A percentile compares a stretch with the other conserved stretches of the same genome.
These are phyloP conservation scores for Brachionus calyciflorus DNA, from an alignment of 1,140 invertebrate genomes.

Conservation along the genomic window DNA sequence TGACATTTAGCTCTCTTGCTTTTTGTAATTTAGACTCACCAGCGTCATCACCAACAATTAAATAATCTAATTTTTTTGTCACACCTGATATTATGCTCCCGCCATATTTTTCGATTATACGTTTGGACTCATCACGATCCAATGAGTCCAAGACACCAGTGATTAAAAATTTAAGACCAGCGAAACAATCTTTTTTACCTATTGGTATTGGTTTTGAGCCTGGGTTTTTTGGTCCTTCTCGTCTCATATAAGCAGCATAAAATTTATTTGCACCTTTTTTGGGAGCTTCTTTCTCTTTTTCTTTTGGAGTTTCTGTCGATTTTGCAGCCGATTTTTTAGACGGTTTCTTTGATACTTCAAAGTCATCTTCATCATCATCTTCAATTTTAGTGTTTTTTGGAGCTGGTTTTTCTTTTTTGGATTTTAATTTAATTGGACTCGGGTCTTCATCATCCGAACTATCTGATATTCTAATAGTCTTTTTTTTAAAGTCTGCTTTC, in stretches of 20 bases:
- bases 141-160: constrained; percentile 85
- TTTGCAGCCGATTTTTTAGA: background rate
- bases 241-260: constrained; percentile 39
- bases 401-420: constrained; percentile 47
- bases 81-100: constrained; percentile 72
- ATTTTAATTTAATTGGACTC: constrained; percentile 50
- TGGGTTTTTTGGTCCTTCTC: background rate
- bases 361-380: background rate
- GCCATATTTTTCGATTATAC: constrained; percentile 74
- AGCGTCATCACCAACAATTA: constrained; percentile 77
- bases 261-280: constrained; percentile 20
- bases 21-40: constrained; percentile 79
- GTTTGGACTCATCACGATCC: constrained; percentile 74
- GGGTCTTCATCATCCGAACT: constrained; percentile 48
- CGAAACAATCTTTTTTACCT: constrained; percentile 66
- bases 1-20: constrained; percentile 52
- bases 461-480: constrained; percentile 40
- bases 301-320: background rate
- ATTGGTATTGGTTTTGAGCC: constrained; percentile 10
- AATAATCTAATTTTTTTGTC: constrained; percentile 76
- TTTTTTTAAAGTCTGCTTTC: constrained; percentile 41
- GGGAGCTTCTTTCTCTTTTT: background rate
- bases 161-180: constrained; percentile 74
- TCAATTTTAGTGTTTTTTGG: constrained; percentile 2
- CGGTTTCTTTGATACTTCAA: background rate